Base-by-base conservation (phyloP, 2,888 invertebrate genomes). In the Nomada ferruginata region DNA sequence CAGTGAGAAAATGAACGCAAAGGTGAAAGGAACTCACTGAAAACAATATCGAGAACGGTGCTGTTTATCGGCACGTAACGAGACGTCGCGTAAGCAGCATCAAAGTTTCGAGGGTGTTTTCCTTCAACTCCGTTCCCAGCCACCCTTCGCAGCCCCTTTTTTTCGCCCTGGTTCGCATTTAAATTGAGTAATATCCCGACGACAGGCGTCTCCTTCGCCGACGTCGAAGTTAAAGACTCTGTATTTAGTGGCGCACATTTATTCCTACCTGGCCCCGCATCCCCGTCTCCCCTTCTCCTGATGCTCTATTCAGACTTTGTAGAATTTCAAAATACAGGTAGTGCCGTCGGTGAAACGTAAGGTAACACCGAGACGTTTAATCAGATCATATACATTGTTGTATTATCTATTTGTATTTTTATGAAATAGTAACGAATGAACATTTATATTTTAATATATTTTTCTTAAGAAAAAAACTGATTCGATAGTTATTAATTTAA, bases 171-270 rank as follows among this genome's bases (percentile, higher is more conserved):
- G 75, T 70, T 83, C 79, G 87, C 85, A 87, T 87, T 87, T 87
- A 85, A 87, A 87, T 87, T 79, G 86, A 88, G 82, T 88, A 88
- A 87, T 87, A 85, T 84, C 71, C 81, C 78, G 63, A 57, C 71
- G 83, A 64, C 73, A 73, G 73, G 68, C 60, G 61, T 29, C 73
- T 79, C 76, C 80, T 53, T 75, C 85, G 80, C 65, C 85, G 76
- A 26, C 57, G 76, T 88, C 83, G 78, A 85, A 87, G 84, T 85
- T 84, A 86, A 89, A 87, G 85, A 86, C 84, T 81, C 83, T 83
- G 88, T 83, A 85, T 87, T 85, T 79, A 82, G 82, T 76, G 76
- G 66, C 76, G 84, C 63, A 81, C 77, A 85, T 89, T 88, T 87
- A 86, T 88, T 86, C 84, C 70, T 76, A 76, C 74, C 78, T 42